These are phyloP conservation scores for Chaetogeoica ovagalla DNA, from an alignment of 2,888 invertebrate species.

Conservation along the genomic window DNA sequence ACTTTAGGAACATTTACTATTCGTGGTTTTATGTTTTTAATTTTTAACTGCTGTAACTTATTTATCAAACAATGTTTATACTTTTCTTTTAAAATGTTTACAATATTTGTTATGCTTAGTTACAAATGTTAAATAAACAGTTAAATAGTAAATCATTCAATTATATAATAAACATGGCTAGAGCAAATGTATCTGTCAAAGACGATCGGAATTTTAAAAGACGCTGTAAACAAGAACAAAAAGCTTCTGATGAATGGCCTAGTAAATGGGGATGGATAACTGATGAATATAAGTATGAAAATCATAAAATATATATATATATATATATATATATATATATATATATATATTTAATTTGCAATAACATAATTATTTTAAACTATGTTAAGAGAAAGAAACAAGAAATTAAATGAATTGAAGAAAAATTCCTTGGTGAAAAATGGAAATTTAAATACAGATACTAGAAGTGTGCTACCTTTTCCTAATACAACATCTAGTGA, in stretches of 20 bases:
- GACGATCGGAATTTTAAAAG: constrained; percentile 18
- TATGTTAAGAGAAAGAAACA: constrained; percentile 5
- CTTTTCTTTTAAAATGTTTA: neutral
- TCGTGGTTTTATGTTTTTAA: no score
- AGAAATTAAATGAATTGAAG: constrained; percentile 12
- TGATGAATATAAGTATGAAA: constrained; percentile 22
- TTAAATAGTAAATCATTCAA: neutral
- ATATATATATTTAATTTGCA: neutral
- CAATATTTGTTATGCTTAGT: constrained; percentile 11
- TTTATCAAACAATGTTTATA: no score
- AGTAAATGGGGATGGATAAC: constrained; percentile 33
- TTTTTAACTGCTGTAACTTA: no score
- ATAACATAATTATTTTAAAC: neutral
- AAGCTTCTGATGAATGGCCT: constrained; percentile 39
- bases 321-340: neutral
- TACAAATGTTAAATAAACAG: constrained; percentile 12
- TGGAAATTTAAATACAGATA: neutral
- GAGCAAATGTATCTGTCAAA: constrained; percentile 9
- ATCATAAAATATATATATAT: neutral
- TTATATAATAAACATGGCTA: constrained; percentile 12
- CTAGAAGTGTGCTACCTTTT: constrained; percentile 17
- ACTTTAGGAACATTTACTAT: no score
- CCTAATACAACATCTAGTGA: constrained; percentile 29
- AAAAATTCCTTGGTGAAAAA: constrained; percentile 3
- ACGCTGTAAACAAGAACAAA: constrained; percentile 28